phyloP scores from a whole-genome alignment of 2,113 vertebrate species.

The Istiophorus platypterus region DNA sequence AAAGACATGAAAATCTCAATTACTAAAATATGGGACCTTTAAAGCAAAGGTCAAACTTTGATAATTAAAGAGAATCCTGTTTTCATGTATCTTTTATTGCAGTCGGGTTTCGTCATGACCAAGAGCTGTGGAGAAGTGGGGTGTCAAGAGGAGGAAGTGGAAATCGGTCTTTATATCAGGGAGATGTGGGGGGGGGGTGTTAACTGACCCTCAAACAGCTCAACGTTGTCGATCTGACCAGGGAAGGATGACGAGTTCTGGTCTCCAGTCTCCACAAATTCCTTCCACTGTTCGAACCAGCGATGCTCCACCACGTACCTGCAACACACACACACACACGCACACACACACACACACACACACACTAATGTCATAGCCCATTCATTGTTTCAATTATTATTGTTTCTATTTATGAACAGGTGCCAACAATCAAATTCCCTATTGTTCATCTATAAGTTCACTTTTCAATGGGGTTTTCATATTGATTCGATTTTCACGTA shows the following conservation, averaged over 20 bases:
- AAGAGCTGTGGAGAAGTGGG: neutral
- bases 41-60: too few species aligned
- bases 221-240: slow-evolving; percentile 86
- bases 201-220: slow-evolving; percentile 87
- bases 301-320: slow-evolving; percentile 88
- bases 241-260: slow-evolving; percentile 87
- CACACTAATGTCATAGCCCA: neutral
- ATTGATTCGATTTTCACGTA: too few species aligned
- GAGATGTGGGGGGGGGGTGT: neutral
- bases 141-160: neutral
- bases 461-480: too few species aligned
- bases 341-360: slow-evolving; percentile 38
- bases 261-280: slow-evolving; percentile 85
- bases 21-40: too few species aligned
- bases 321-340: slow-evolving; percentile 33
- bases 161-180: neutral
- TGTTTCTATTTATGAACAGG: too few species aligned
- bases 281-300: slow-evolving; percentile 90
- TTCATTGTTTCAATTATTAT: too few species aligned
- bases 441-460: too few species aligned
- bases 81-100: too few species aligned
- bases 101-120: too few species aligned
- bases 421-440: too few species aligned
- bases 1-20: too few species aligned
- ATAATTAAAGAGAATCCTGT: too few species aligned